Base-by-base conservation (phyloP, 2,113 vertebrate species). In the Corythoichthys intestinalis region DNA sequence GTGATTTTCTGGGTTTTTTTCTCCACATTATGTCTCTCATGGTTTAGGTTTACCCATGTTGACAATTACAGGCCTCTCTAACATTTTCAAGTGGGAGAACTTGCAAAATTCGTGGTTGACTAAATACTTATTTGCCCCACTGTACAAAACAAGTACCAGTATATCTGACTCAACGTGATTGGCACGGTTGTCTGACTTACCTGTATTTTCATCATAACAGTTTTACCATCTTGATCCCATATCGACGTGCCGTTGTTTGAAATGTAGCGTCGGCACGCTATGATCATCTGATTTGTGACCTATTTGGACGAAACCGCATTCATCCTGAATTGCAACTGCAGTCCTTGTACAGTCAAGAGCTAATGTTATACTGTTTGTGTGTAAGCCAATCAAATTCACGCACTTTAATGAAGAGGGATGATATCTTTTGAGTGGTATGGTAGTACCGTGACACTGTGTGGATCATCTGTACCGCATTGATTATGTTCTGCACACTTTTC, bases 251-350 rank as follows among this genome's bases (percentile, higher is more conserved):
- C 93, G 34, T 89, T 80, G 69, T 93, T 89, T 56, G 93, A 94
- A 74, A 96, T 93, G 65, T 96, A 94, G 4, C 90, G 90, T 83
- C 84, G 94, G 79, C 94, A 96, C 0, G 91, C 80, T 35, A 83
- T 92, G 66, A 96, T 89, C 93, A 96, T 94, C 79, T 95, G 94
- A 80, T 94, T 94, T 74, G 94, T 95, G 66, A 96, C 91, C 94
- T 96, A 81, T 61, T 56, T 13, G 6, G 6, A 50, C 10, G 49
- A 28, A 34, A 34, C 1, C 0, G 15, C 15, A 28, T 44, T 12
- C 9, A 46, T n/a, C 0, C 17, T 15, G 15, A 15, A 44, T 15
- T 41, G 58, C 38, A 41, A 39, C 11, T 39, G 56, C 7, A 13
- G 10, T 35, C 34, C 3, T 17, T 11, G 14, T 10, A 6, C 17